Percentiles rank a stretch among this genome's conserved stretches.
Evolutionary conservation across 1,140 invertebrate species (phyloP).

Genomic region (Cyrtorhinus lividipennis): DNA sequence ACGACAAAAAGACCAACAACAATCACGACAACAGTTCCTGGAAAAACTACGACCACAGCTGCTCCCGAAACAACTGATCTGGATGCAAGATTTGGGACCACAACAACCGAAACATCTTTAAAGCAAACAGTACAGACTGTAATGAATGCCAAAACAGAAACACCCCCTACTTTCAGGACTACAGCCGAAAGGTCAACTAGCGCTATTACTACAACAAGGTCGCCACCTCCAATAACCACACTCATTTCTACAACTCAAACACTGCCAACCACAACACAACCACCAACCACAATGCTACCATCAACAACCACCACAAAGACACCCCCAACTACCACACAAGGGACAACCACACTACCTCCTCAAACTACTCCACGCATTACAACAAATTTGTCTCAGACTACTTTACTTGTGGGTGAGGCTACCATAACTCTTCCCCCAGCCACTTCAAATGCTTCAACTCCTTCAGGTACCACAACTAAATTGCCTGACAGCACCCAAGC

Average conservation of each 20-base stretch:
- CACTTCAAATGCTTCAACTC: background rate
- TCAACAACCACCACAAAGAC: conserved; percentile 20
- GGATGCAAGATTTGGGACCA: too few relatives aligned
- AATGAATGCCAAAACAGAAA: too few relatives aligned
- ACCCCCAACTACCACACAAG: conserved; percentile 17
- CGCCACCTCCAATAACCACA: conserved; percentile 13
- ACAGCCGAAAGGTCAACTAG: too few relatives aligned
- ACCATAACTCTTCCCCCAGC: conserved; percentile 10
- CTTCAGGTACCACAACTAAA: background rate
- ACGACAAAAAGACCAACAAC: background rate
- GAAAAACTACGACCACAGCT: too few relatives aligned
- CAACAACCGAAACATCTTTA: too few relatives aligned
- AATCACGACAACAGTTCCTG: too few relatives aligned
- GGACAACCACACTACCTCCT: conserved; percentile 24
- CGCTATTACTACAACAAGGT: conserved; percentile 16
- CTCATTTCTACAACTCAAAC: background rate
- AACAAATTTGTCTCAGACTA: too few relatives aligned
- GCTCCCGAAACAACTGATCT: too few relatives aligned
- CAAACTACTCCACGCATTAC: conserved; percentile 13
- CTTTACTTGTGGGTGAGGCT: too few relatives aligned
- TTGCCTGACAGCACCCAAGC: background rate
- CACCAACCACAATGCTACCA: conserved; percentile 2
- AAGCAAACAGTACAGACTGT: too few relatives aligned
- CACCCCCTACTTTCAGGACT: too few relatives aligned
- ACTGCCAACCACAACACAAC: background rate